Evolutionary conservation across 2,888 invertebrate species (phyloP), one percentile per base, ranked within the genome.

Genomic region (Drosophila prostipennis): DNA sequence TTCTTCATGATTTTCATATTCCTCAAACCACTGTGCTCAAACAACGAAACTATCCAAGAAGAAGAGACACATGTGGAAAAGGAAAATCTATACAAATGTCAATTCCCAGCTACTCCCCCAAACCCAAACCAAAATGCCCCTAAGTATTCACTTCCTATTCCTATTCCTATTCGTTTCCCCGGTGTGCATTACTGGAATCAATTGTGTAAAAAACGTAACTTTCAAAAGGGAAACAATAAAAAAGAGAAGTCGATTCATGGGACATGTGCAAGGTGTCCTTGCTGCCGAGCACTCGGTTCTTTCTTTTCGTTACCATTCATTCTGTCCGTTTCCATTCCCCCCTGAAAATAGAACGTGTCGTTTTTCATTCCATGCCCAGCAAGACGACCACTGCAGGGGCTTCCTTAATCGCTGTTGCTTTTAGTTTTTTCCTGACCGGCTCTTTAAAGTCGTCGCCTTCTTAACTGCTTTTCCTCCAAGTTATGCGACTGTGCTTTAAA

Each of bases 371-470:
- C 37, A 8, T 71, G 56, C 70, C 78, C 79, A 53, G 72, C 37
- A n/a, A 73, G 56, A 69, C 78, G 85, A 53, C 80, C 88, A 90
- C 73, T 89, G 77, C 83, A 85, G 81, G 87, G 87, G 87, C 87
- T 88, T 88, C 87, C 51, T 39, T 52, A 8, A 52, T 61, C 37
- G 45, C 65, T 61, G 43, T 54, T 43, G 46, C 60, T 59, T 59
- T n/a, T n/a, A n/a, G n/a, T n/a, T n/a, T n/a, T 60, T 48, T 34
- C 16, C 32, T 16, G 32, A 11, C 60, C 43, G 16, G 40, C 29
- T 51, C 51, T 65, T 64, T 65, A 65, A 51, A 48, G 52, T 34
- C 32, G 32, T 6, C 48, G 32, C 39, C 29, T 32, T 40, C 5
- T 16, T 39, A 56, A 57, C 57, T 37, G 34, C 16, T n/a, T 55